phyloP scores from a whole-genome alignment of 2,797 vertebrate genomes.

The Margarornis squamiger region DNA sequence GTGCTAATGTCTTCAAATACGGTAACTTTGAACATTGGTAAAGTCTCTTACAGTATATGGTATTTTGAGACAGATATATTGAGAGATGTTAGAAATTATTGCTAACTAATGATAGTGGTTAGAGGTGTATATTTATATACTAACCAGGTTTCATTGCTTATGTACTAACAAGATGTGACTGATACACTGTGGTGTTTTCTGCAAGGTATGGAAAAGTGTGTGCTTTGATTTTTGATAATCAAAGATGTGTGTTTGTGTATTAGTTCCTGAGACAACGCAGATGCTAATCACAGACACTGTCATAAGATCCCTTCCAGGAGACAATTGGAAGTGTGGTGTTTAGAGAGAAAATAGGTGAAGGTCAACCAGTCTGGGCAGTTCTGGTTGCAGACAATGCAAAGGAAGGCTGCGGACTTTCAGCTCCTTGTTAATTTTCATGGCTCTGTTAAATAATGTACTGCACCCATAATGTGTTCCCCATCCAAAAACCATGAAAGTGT shows the following conservation, averaged over 20 bases:
- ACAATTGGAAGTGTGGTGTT: accelerated
- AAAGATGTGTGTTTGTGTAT: background rate
- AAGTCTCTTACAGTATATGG: background rate
- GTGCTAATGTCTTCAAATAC: background rate
- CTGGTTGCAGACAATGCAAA: background rate
- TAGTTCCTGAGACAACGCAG: background rate
- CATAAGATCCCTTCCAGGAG: background rate
- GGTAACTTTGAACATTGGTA: background rate
- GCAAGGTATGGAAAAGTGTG: background rate
- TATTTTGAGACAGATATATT: background rate
- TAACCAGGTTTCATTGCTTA: background rate
- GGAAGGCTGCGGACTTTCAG: background rate
- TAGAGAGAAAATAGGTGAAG: background rate
- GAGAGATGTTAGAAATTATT: background rate
- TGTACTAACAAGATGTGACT: background rate
- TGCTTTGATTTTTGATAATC: background rate
- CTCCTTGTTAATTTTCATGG: background rate
- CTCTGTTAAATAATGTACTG: background rate
- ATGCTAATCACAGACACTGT: background rate
- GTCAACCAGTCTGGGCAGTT: background rate
- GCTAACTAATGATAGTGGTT: background rate
- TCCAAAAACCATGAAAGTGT: background rate
- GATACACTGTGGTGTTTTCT: background rate
- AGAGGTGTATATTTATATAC: accelerated
- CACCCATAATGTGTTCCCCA: background rate